Conservation (phyloP, 2,797 vertebrate genomes). For the Nannoperca obscura region DNA sequence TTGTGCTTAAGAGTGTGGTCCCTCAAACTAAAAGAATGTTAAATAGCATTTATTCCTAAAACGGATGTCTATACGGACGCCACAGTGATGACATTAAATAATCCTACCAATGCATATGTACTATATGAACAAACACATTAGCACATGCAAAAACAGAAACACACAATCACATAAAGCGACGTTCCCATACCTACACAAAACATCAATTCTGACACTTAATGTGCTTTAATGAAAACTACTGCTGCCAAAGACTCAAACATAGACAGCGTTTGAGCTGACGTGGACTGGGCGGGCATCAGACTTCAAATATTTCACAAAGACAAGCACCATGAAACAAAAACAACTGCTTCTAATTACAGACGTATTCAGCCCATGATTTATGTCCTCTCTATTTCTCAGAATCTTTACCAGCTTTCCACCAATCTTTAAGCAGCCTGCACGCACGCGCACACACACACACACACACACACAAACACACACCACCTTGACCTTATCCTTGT, state of each 20-base stretch:
- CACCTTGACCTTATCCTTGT: conserved; percentile 26
- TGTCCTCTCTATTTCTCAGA: background rate
- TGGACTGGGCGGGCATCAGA: background rate
- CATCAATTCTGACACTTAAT: background rate
- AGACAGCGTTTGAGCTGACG: conserved; percentile 6
- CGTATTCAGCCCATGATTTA: conserved; percentile 11
- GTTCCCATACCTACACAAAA: background rate
- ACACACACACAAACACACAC: conserved; percentile 5
- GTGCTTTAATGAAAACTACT: background rate
- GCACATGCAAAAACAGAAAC: background rate
- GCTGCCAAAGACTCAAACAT: background rate
- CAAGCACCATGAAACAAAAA: conserved; percentile 23
- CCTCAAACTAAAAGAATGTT: background rate
- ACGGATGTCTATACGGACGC: background rate
- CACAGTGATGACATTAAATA: background rate
- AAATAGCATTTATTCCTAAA: background rate
- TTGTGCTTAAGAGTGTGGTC: background rate
- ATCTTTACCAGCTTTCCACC: background rate
- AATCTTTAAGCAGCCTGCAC: background rate
- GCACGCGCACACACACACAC: background rate
- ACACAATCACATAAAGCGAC: background rate
- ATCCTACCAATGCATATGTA: background rate
- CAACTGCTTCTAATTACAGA: conserved; percentile 29
- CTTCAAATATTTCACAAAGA: conserved; percentile 4
- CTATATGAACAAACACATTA: background rate